phyloP scores from a whole-genome alignment of 1,140 invertebrate species.

The Heliconius melpomene region DNA sequence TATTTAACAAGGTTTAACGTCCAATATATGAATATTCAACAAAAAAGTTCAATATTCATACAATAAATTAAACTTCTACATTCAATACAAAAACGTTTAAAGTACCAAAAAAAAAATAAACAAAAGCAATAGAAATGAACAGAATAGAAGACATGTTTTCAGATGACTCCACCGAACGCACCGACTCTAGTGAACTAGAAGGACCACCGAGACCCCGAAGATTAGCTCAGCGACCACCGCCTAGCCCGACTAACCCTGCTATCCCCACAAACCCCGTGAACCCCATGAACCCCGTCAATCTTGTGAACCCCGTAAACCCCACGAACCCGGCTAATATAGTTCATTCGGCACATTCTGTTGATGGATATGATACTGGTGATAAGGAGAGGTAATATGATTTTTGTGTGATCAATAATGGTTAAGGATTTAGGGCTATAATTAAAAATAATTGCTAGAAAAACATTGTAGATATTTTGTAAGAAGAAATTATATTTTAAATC shows the following conservation, averaged over 20 bases:
- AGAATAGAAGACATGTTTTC: constrained; percentile 30
- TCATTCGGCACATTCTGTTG: not conserved
- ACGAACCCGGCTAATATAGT: not conserved
- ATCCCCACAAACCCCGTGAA: not conserved
- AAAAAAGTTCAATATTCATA: no score
- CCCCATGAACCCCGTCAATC: not conserved
- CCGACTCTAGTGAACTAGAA: constrained; percentile 70
- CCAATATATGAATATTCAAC: no score
- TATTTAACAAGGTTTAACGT: no score
- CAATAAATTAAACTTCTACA: no score
- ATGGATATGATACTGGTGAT: constrained; percentile 3
- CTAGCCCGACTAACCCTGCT: not conserved
- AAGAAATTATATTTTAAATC: not conserved
- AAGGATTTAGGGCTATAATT: no score
- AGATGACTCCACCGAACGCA: constrained; percentile 69
- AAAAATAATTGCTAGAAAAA: no score
- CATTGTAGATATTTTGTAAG: no score
- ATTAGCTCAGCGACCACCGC: constrained; percentile 38
- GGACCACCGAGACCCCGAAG: constrained; percentile 42
- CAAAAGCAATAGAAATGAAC: constrained; percentile 15
- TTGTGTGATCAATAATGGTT: not conserved
- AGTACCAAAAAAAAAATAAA: not conserved
- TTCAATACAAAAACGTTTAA: not conserved
- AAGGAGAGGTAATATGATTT: constrained; percentile 7
- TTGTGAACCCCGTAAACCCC: constrained; percentile 23